Conservation (phyloP, 2,888 invertebrate species). For the Formica aserva region DNA sequence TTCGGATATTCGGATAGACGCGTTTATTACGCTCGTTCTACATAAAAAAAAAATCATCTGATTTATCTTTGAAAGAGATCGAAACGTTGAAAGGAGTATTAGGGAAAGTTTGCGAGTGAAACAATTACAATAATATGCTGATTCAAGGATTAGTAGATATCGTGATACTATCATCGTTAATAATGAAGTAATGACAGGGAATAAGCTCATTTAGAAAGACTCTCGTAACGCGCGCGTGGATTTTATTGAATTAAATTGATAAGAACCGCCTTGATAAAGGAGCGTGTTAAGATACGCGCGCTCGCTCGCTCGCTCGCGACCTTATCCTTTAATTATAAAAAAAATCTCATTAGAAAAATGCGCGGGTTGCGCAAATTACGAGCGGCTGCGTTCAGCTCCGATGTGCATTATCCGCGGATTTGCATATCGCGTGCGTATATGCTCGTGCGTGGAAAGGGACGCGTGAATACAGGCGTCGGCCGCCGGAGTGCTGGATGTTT, state of each 20-base stretch:
- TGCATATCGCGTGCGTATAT: slow-evolving; percentile 80
- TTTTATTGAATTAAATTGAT: slow-evolving; percentile 48
- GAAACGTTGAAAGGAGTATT: not conserved
- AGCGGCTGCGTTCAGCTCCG: slow-evolving; percentile 62
- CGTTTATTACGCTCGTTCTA: not conserved
- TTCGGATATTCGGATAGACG: not conserved
- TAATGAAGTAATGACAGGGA: slow-evolving; percentile 59
- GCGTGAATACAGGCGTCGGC: slow-evolving; percentile 59
- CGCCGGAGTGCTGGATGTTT: slow-evolving; percentile 1
- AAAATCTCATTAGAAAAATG: slow-evolving; percentile 69
- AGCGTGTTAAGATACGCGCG: slow-evolving; percentile 57
- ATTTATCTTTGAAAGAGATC: slow-evolving; percentile 15
- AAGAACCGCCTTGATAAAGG: slow-evolving; percentile 45
- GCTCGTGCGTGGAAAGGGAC: slow-evolving; percentile 40
- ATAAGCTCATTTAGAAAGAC: not conserved
- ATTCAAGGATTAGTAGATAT: slow-evolving; percentile 22
- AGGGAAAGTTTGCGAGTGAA: not conserved
- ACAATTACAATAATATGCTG: not conserved
- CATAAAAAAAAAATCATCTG: slow-evolving; percentile 13
- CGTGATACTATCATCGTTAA: slow-evolving; percentile 50
- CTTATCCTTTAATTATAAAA: slow-evolving; percentile 73
- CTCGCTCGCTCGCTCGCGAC: slow-evolving; percentile 10
- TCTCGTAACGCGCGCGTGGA: not conserved
- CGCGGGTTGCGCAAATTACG: slow-evolving; percentile 75
- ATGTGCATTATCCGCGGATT: slow-evolving; percentile 77